Conservation (phyloP, 2,888 invertebrate species). For the Macrosiphum euphorbiae region DNA sequence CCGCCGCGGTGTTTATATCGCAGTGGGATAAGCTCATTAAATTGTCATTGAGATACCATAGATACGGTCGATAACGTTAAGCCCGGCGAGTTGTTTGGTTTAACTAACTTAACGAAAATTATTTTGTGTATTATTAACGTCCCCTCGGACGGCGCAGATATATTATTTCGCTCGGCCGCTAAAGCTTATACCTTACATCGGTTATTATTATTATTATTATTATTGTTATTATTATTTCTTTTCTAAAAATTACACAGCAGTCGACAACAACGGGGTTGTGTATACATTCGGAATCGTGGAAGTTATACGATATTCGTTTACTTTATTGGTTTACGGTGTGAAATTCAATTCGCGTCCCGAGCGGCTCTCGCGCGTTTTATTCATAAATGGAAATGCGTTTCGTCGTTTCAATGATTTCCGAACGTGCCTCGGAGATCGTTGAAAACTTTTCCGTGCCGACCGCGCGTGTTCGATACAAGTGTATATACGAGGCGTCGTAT, state of each 20-base stretch:
- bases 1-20: background rate
- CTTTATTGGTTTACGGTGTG: background rate
- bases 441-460: background rate
- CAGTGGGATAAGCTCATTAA: background rate
- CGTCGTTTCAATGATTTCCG: slow-evolving; percentile 2
- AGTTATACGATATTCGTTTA: slow-evolving; percentile 11
- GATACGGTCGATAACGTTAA: background rate
- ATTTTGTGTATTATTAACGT: too few species aligned
- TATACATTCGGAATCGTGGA: background rate
- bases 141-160: background rate
- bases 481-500: background rate
- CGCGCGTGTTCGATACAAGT: background rate
- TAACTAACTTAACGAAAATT: background rate
- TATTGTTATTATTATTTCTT: background rate
- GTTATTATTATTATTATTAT: background rate
- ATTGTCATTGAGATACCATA: background rate
- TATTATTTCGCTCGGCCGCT: background rate
- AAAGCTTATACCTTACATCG: background rate
- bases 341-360: background rate
- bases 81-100: background rate
- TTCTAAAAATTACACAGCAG: background rate
- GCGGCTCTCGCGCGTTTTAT: background rate
- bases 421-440: background rate
- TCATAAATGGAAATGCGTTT: slow-evolving; percentile 11
- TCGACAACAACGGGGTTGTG: background rate